Evolutionary conservation across 2,888 invertebrate genomes (phyloP).

Genomic region (Dryobotodes eremita): DNA sequence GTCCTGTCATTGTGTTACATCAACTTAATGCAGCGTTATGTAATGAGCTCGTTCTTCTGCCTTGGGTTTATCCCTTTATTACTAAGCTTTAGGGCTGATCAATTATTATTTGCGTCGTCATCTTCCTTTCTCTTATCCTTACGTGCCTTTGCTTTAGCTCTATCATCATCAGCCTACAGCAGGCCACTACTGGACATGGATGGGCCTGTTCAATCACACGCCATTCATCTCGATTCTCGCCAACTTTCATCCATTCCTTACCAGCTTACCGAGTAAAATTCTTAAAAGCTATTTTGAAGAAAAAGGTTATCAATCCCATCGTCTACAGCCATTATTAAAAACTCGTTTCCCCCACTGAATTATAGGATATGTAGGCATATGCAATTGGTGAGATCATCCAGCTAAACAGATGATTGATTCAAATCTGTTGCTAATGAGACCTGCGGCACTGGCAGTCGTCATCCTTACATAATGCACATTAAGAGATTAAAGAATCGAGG

Average conservation of each 20-base stretch:
- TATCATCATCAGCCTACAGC: background rate
- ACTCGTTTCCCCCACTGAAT: slow-evolving; percentile 24
- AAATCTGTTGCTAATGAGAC: slow-evolving; percentile 48
- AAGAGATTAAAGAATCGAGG: slow-evolving; percentile 30
- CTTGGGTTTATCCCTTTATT: slow-evolving; percentile 58
- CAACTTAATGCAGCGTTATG: slow-evolving; percentile 57
- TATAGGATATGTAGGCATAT: slow-evolving; percentile 36
- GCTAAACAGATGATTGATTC: slow-evolving; percentile 46
- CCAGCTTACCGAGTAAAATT: background rate
- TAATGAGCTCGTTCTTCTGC: slow-evolving; percentile 45
- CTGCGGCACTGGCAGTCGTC: slow-evolving; percentile 36
- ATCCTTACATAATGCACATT: slow-evolving; percentile 59
- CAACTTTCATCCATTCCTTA: background rate
- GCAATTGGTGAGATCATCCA: slow-evolving; percentile 53
- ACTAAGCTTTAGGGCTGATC: slow-evolving; percentile 24
- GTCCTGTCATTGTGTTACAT: slow-evolving; percentile 59
- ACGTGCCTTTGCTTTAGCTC: background rate
- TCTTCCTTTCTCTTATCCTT: slow-evolving; percentile 7
- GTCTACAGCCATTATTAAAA: slow-evolving; percentile 19
- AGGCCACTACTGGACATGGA: background rate
- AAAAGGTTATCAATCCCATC: slow-evolving; percentile 9
- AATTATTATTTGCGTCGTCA: slow-evolving; percentile 13
- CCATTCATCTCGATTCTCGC: background rate
- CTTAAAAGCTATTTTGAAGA: background rate
- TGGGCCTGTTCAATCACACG: background rate